Evolutionary conservation across 2,888 invertebrate genomes (phyloP), one percentile per base, ranked within the genome.

Genomic region (Amaurobius ferox): DNA sequence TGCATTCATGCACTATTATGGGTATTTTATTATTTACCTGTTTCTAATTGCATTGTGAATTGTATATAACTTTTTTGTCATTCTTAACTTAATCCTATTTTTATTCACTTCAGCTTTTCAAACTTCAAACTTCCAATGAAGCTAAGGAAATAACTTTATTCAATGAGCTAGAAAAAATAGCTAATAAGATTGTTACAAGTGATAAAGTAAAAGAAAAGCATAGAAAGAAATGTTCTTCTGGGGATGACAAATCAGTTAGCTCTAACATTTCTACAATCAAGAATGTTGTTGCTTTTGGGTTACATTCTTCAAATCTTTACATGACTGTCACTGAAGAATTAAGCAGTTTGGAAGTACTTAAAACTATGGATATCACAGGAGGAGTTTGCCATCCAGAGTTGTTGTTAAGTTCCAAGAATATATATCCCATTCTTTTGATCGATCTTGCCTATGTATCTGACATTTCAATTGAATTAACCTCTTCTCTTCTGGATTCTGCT

Each of bases 371-470:
- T 55, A 32, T 87, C 23, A 83, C 64, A 30, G 79, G 72, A 48
- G 61, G 68, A 9, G 32, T 76, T 23, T 19, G 39, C 7, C 78
- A 74, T 64, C 74, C 77, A 11, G 73, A 87, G 32, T 35, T 83
- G 11, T 26, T 87, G n/a, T 55, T 62, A 9, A 83, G 79, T 2
- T 83, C 78, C 26, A 48, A 79, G 16, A 79, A 87, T 23, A 76
- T 83, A 11, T 80, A 79, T 61, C 70, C 83, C 0, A 74, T 83
- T 30, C 74, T 87, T 70, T 71, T 83, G 32, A 74, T 83, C 29
- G 87, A 87, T 55, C 70, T 87, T 6, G 76, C 66, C 13, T 83
- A 55, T 64, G 78, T 79, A 16, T 74, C 70, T 16, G 32, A 67
- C 1, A 44, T 64, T n/a, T 77, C 78, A 11, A 39, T 79, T 13